Percentiles rank a stretch among this genome's conserved stretches.
Conservation (phyloP, 2,113 vertebrate genomes). For the Seriola rivoliana region DNA sequence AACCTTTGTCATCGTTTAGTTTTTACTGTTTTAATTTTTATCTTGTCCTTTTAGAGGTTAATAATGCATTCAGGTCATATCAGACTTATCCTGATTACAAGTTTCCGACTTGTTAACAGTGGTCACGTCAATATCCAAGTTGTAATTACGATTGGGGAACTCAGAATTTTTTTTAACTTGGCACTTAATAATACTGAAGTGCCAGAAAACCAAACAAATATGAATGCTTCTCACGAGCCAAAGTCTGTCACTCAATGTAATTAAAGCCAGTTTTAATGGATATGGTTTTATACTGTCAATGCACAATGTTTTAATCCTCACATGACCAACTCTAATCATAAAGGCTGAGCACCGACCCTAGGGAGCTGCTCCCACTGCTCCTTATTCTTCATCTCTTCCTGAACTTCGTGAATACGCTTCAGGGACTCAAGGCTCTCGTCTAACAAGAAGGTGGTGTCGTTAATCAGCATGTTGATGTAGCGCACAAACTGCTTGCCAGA, state of each 20-base stretch:
- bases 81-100: not conserved
- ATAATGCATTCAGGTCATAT: not conserved
- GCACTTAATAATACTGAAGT: not conserved
- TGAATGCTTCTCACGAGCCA: not conserved
- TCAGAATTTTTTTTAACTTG: too few species aligned
- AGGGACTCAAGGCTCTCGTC: constrained; percentile 98
- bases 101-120: not conserved
- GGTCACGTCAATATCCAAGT: not conserved
- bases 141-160: too few species aligned
- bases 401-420: constrained; percentile 98
- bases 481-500: constrained; percentile 99
- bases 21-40: not conserved
- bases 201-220: not conserved
- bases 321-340: not conserved
- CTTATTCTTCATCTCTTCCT: constrained; percentile 99
- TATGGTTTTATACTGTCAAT: not conserved
- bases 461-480: constrained; percentile 99
- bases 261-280: not conserved
- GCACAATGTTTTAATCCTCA: not conserved
- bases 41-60: not conserved
- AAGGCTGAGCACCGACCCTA: constrained; percentile 86
- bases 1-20: not conserved
- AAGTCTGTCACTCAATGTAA: too few species aligned
- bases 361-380: constrained; percentile 97
- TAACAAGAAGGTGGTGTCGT: constrained; percentile 98